Evolutionary conservation across 2,113 vertebrate species (phyloP).

Genomic region (Salvelinus fontinalis): DNA sequence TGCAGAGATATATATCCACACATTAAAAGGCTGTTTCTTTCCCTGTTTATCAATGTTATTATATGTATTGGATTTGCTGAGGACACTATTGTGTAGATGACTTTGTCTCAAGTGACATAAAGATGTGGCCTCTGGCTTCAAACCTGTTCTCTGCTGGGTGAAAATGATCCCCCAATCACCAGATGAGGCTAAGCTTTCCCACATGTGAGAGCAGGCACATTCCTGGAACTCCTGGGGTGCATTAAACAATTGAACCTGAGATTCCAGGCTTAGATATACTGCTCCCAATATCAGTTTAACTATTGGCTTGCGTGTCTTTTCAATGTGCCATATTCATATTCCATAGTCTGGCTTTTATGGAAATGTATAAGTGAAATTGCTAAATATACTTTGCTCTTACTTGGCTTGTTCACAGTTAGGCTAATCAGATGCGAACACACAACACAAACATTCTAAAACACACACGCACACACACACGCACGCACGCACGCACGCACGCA

Average conservation of each 20-base stretch:
- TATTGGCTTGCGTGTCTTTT: conserved; percentile 10
- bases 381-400: conserved; percentile 1
- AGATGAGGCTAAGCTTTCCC: conserved; percentile 52
- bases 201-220: conserved; percentile 42
- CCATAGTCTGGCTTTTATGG: conserved; percentile 41
- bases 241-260: conserved; percentile 50
- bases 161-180: conserved; percentile 42
- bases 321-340: conserved; percentile 18
- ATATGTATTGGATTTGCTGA: conserved; percentile 19
- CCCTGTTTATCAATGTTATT: conserved; percentile 32
- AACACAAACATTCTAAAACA: neutral
- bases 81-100: conserved; percentile 34
- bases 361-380: conserved; percentile 22
- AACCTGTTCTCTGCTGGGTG: conserved; percentile 38
- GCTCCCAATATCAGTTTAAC: conserved; percentile 27
- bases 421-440: too few species aligned
- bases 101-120: conserved; percentile 40
- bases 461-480: neutral
- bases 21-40: conserved; percentile 21
- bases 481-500: too few species aligned
- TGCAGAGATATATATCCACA: conserved; percentile 42
- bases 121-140: conserved; percentile 39
- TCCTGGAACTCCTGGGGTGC: conserved; percentile 39
- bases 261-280: conserved; percentile 35
- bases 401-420: neutral